Percentiles rank a stretch among this genome's conserved stretches.
Evolutionary conservation across 2,888 invertebrate species (phyloP).

Genomic region (Suillia variegata): DNA sequence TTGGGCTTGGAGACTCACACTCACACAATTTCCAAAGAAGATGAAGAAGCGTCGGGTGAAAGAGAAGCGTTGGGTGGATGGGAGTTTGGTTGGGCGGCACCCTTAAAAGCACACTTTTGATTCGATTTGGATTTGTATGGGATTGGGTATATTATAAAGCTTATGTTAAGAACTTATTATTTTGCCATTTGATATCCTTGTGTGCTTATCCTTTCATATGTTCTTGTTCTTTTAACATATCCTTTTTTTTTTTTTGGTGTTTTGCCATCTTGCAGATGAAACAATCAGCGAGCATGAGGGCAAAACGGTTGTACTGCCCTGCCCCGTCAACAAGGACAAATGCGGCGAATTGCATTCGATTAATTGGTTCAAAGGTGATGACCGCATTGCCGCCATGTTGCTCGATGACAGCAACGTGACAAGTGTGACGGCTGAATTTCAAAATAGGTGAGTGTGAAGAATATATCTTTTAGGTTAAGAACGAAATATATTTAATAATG

Average conservation of each 20-base stretch:
- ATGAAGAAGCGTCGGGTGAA: background rate
- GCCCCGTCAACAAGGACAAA: constrained; percentile 69
- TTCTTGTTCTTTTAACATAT: too few species aligned
- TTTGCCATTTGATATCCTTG: background rate
- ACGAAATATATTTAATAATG: too few species aligned
- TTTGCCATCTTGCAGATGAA: constrained; percentile 55
- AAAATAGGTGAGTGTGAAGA: constrained; percentile 49
- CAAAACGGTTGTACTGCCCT: constrained; percentile 68
- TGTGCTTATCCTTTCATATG: too few species aligned
- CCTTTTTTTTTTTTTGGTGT: too few species aligned
- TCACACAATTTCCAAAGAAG: too few species aligned
- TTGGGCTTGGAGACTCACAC: too few species aligned
- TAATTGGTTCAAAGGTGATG: constrained; percentile 75
- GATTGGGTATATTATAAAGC: too few species aligned
- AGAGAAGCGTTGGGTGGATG: background rate
- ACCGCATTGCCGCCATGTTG: constrained; percentile 61
- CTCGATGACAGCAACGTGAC: constrained; percentile 59
- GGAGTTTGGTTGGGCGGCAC: too few species aligned
- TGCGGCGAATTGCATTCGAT: constrained; percentile 79
- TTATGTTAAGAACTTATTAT: background rate
- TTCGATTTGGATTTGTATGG: too few species aligned
- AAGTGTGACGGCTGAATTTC: constrained; percentile 56
- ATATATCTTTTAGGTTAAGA: background rate
- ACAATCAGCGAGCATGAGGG: constrained; percentile 57
- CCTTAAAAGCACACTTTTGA: too few species aligned